These are phyloP conservation scores for Netelia melanura DNA, from an alignment of 2,888 invertebrate genomes.

Conservation along the genomic window DNA sequence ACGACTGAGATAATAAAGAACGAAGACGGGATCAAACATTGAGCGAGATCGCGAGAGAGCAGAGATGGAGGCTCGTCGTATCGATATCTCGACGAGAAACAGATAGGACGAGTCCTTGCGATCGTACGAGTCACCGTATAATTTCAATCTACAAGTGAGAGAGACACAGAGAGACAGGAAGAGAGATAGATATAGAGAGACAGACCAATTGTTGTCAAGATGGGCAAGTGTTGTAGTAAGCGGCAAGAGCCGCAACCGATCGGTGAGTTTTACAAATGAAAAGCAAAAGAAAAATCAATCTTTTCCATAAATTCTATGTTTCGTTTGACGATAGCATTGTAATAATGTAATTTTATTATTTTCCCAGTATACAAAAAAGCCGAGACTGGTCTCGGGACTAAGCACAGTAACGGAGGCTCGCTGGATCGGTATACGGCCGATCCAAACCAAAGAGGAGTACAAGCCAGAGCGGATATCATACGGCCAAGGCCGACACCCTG, in stretches of 20 bases:
- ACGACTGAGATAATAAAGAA: slow-evolving; percentile 4
- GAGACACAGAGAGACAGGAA: not conserved
- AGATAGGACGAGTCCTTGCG: slow-evolving; percentile 62
- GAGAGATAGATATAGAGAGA: not conserved
- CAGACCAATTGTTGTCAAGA: slow-evolving; percentile 79
- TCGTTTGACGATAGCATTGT: no score
- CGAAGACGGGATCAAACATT: not conserved
- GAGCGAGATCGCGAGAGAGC: slow-evolving; percentile 11
- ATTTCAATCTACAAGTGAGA: slow-evolving; percentile 16
- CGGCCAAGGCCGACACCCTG: slow-evolving; percentile 89
- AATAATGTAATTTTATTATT: slow-evolving; percentile 67
- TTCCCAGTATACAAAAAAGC: slow-evolving; percentile 84
- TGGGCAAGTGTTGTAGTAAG: slow-evolving; percentile 96
- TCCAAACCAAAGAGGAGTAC: slow-evolving; percentile 90
- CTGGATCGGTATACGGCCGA: slow-evolving; percentile 92
- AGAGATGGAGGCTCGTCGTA: slow-evolving; percentile 67
- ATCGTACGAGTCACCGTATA: slow-evolving; percentile 29
- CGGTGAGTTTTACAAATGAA: slow-evolving; percentile 82
- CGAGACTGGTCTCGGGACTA: slow-evolving; percentile 81
- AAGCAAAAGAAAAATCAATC: not conserved
- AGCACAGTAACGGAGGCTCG: slow-evolving; percentile 85
- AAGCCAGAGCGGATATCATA: slow-evolving; percentile 91
- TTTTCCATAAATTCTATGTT: no score
- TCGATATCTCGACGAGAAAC: slow-evolving; percentile 61
- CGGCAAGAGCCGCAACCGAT: slow-evolving; percentile 91